Conservation (phyloP, 1,140 invertebrate species). For the Magallana gigas region DNA sequence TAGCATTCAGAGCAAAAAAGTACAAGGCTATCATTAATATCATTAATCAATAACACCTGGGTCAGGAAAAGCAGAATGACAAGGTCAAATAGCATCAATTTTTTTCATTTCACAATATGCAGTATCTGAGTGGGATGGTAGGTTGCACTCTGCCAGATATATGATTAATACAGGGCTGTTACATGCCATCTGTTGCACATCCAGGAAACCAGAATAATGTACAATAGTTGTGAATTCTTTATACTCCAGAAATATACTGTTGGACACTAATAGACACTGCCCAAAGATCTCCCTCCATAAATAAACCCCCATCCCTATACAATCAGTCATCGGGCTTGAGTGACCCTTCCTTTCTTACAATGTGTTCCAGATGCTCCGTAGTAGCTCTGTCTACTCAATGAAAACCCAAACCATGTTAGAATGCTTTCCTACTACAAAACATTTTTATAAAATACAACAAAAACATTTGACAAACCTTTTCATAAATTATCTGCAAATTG, state of each 20-base stretch:
- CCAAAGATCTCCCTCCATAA: no score
- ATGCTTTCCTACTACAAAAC: no score
- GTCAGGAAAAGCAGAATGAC: neutral
- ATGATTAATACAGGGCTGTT: neutral
- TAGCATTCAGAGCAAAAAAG: neutral
- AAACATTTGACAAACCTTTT: no score
- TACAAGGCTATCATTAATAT: neutral
- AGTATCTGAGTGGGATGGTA: neutral
- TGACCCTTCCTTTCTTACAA: neutral
- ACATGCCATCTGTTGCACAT: neutral
- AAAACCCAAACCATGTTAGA: no score
- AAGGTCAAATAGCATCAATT: constrained; percentile 5
- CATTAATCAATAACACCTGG: neutral
- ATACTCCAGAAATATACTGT: neutral
- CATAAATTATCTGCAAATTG: no score
- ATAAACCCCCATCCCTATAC: neutral
- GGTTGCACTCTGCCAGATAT: neutral
- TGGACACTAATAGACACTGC: no score
- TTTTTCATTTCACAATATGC: neutral
- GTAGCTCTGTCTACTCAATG: no score
- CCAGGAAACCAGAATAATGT: neutral
- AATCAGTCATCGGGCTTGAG: neutral
- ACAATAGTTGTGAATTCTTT: neutral
- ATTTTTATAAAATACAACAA: no score
- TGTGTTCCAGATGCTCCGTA: neutral